Percentiles rank a stretch among this genome's conserved stretches.
These are phyloP conservation scores for Hyposmocoma kahamanoa DNA, from an alignment of 1,140 invertebrate genomes.

Conservation along the genomic window DNA sequence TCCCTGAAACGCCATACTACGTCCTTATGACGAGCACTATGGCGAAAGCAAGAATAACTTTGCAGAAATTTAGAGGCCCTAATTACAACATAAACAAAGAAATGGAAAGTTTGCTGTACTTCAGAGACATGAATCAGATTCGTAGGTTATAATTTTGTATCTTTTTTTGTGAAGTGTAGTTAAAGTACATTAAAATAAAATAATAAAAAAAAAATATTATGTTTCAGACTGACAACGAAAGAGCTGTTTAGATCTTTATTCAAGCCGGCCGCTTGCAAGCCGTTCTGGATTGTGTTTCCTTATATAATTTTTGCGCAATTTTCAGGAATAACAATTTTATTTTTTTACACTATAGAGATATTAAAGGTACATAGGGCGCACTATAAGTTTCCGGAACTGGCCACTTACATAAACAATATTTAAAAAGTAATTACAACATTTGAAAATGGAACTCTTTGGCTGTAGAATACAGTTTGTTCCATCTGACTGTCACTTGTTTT, in stretches of 20 bases:
- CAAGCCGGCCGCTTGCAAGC: conserved; percentile 21
- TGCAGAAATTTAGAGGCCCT: conserved; percentile 24
- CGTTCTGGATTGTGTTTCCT: conserved; percentile 23
- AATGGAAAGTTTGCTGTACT: conserved; percentile 32
- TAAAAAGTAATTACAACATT: no score
- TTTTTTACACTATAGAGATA: conserved; percentile 35
- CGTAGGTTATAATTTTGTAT: conserved; percentile 25
- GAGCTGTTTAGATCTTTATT: conserved; percentile 21
- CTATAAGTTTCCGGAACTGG: no score
- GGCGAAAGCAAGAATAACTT: conserved; percentile 16
- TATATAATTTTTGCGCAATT: conserved; percentile 28
- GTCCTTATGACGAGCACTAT: conserved; percentile 23
- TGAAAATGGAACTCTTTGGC: no score
- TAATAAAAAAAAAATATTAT: background rate
- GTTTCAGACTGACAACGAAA: conserved; percentile 3
- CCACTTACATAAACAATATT: no score
- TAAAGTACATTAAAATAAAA: background rate
- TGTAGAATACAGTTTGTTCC: no score
- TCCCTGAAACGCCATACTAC: conserved; percentile 49
- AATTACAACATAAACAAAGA: conserved; percentile 29
- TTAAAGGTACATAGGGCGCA: conserved; percentile 27
- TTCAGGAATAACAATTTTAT: conserved; percentile 23
- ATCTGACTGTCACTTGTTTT: no score
- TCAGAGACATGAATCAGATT: conserved; percentile 35
- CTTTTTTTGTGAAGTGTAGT: conserved; percentile 3